Conservation (phyloP, 2,888 invertebrate genomes). For the Drosophila greeni region DNA sequence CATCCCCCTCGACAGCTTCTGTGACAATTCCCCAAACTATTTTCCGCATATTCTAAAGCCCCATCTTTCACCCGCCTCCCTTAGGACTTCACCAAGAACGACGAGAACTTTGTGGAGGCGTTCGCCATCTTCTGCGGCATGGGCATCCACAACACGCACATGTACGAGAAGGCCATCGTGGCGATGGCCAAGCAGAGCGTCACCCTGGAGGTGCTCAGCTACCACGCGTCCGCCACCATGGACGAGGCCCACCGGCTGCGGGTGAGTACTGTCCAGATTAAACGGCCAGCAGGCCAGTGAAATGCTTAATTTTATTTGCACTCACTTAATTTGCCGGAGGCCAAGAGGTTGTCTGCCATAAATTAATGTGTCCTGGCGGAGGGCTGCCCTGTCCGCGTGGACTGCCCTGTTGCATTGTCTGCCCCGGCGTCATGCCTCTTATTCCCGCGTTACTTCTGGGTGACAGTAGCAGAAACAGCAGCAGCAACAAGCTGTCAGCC, state of each 20-base stretch:
- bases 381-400: background rate
- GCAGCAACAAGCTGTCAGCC: slow-evolving; percentile 43
- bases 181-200: slow-evolving; percentile 98
- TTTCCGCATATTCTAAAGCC: background rate
- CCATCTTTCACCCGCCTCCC: background rate
- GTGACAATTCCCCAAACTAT: background rate
- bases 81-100: slow-evolving; percentile 92
- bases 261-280: slow-evolving; percentile 81
- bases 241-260: slow-evolving; percentile 93
- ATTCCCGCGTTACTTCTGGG: slow-evolving; percentile 44
- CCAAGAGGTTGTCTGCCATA: slow-evolving; percentile 51
- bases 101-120: slow-evolving; percentile 97
- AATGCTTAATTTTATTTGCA: slow-evolving; percentile 63
- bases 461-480: slow-evolving; percentile 49
- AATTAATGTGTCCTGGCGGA: slow-evolving; percentile 45
- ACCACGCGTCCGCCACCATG: slow-evolving; percentile 94
- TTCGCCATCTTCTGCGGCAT: slow-evolving; percentile 98
- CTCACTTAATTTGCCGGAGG: slow-evolving; percentile 56
- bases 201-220: slow-evolving; percentile 93
- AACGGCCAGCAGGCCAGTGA: slow-evolving; percentile 47
- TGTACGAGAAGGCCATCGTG: slow-evolving; percentile 97
- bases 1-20: background rate
- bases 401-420: slow-evolving; percentile 33
- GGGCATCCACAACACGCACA: slow-evolving; percentile 97
- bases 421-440: slow-evolving; percentile 41